These are phyloP conservation scores for Bambusicola thoracicus DNA, from an alignment of 2,113 vertebrate genomes.

Conservation along the genomic window DNA sequence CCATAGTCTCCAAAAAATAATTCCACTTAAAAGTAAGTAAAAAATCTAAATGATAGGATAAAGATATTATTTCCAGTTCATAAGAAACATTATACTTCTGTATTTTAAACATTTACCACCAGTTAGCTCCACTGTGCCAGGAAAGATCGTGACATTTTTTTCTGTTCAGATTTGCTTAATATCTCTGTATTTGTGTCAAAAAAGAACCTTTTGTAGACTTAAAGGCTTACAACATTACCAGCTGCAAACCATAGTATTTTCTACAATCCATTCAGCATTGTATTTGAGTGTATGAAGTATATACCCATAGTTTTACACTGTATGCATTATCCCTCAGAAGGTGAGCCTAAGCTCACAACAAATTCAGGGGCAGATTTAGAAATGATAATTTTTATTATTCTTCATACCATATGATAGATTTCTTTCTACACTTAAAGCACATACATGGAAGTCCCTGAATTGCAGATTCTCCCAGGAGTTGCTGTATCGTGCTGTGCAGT, in stretches of 20 bases:
- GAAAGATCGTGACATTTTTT: neutral
- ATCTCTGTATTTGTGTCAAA: neutral
- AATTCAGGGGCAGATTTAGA: conserved; percentile 41
- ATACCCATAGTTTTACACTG: neutral
- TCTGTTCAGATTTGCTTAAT: neutral
- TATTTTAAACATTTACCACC: neutral
- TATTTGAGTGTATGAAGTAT: neutral
- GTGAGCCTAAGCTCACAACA: neutral
- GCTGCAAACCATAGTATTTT: neutral
- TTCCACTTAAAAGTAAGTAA: conserved; percentile 28
- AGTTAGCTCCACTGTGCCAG: neutral
- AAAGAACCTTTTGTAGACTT: neutral
- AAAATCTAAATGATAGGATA: conserved; percentile 33
- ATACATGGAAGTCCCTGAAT: neutral
- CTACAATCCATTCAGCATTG: neutral
- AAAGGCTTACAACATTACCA: neutral
- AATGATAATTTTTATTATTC: neutral
- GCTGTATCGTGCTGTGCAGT: neutral
- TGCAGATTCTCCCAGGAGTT: neutral
- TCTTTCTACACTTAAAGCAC: neutral
- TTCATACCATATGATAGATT: neutral
- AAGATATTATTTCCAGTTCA: neutral
- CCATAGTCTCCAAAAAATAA: conserved; percentile 21
- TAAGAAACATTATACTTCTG: neutral
- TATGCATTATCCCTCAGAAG: neutral